Evolutionary conservation across 2,888 invertebrate species (phyloP), one percentile per base, ranked within the genome.

Genomic region (Tromatobia lineatoria): DNA sequence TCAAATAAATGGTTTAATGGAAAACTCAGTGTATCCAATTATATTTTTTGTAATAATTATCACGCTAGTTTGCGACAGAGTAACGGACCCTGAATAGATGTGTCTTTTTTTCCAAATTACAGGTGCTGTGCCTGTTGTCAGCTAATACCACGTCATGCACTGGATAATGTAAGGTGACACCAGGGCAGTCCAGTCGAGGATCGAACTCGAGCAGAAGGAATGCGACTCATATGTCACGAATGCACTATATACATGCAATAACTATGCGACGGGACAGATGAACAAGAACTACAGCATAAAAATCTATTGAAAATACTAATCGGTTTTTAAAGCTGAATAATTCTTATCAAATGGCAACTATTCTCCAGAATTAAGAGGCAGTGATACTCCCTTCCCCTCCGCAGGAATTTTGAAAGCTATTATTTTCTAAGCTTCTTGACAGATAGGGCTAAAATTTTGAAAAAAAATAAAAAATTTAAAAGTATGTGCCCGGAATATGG

Each of bases 161-260:
- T 90, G 88, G 85, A 90, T 90, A 89, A 88, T 81, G 89, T 87
- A 90, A 90, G 88, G 90, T 88, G 90, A 90, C 88, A 89, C 90
- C 87, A 89, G 88, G 89, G 86, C 76, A 87, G 87, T 86, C 87
- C 83, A 69, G 86, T 85, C 67, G 79, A 71, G 85, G 83, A 85
- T 85, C 85, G 52, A 84, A 88, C 82, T 71, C 80, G 52, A 59
- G 80, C 66, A 38, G 80, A 74, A 76, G 83, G 83, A 83, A 83
- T 83, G 70, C 78, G 71, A 61, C 64, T 52, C 15, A 61, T 50
- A 23, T 75, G 50, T 42, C 42, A n/a, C 64, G 3, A 34, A 11
- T 59, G 4, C 13, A 18, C 20, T 20, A 38, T 64, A 18, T 7
- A 34, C 18, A 52, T 18, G 52, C 20, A 50, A 50, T 29, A 50